Evolutionary conservation across 1,140 invertebrate genomes (phyloP).

Genomic region (Platyscapa corneri): DNA sequence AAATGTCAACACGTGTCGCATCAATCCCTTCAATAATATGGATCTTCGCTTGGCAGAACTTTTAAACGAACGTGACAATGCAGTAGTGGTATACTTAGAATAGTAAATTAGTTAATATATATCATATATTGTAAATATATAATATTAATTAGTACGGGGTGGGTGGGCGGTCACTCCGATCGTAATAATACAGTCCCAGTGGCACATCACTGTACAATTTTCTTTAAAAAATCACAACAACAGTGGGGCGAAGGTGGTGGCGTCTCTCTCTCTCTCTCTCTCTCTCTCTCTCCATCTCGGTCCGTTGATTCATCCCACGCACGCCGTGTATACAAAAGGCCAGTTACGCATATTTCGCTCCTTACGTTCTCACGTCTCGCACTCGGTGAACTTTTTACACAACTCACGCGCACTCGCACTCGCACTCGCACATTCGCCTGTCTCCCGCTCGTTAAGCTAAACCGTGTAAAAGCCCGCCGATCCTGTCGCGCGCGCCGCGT

Average conservation of each 20-base stretch:
- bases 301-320: background rate
- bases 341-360: background rate
- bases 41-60: slow-evolving; percentile 72
- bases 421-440: background rate
- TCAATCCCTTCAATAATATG: slow-evolving; percentile 47
- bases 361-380: background rate
- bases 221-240: slow-evolving; percentile 69
- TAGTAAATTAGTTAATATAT: slow-evolving; percentile 48
- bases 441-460: background rate
- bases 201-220: slow-evolving; percentile 73
- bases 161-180: slow-evolving; percentile 73
- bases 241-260: slow-evolving; percentile 72
- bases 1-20: slow-evolving; percentile 66
- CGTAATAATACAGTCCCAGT: slow-evolving; percentile 74
- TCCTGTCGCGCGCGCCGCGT: too few species aligned
- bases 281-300: background rate
- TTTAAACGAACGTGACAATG: slow-evolving; percentile 73
- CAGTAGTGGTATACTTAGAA: slow-evolving; percentile 69
- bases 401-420: too few species aligned
- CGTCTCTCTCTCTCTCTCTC: slow-evolving; percentile 50
- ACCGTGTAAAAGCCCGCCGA: slow-evolving; percentile 1
- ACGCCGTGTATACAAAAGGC: slow-evolving; percentile 26
- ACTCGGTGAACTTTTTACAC: slow-evolving; percentile 10
- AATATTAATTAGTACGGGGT: slow-evolving; percentile 71
- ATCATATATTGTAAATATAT: slow-evolving; percentile 50